A percentile compares a stretch with the other conserved stretches of the same genome.
These are phyloP conservation scores for Seriola quinqueradiata DNA, from an alignment of 2,113 vertebrate genomes.

Conservation along the genomic window DNA sequence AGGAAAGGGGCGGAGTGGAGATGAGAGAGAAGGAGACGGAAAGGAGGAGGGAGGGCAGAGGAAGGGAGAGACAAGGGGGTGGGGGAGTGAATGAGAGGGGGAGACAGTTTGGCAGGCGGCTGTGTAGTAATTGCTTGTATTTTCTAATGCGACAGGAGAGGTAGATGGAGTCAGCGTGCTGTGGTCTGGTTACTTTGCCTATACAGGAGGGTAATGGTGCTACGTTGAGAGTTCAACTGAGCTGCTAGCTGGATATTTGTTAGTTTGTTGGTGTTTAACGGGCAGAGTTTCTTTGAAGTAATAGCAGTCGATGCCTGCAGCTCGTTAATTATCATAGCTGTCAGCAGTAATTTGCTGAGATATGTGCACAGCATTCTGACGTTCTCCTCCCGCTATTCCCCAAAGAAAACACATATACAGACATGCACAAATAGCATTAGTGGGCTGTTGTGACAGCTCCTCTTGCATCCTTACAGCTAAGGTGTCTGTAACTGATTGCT, in stretches of 20 bases:
- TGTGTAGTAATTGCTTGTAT: slow-evolving; percentile 66
- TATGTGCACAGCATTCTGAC: slow-evolving; percentile 58
- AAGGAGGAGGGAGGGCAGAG: slow-evolving; percentile 18
- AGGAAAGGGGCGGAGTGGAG: slow-evolving; percentile 40
- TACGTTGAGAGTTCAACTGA: slow-evolving; percentile 44
- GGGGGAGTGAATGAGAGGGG: slow-evolving; percentile 24
- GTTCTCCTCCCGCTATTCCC: slow-evolving; percentile 49
- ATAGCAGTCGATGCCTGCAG: slow-evolving; percentile 61
- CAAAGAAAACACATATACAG: slow-evolving; percentile 63
- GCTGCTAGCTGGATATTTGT: slow-evolving; percentile 51
- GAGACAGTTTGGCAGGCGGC: slow-evolving; percentile 42
- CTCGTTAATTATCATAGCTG: slow-evolving; percentile 74
- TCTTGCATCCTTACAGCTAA: slow-evolving; percentile 15
- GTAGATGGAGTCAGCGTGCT: slow-evolving; percentile 30
- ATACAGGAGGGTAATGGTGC: slow-evolving; percentile 52
- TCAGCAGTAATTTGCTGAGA: slow-evolving; percentile 67
- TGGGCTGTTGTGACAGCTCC: slow-evolving; percentile 62
- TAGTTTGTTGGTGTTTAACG: slow-evolving; percentile 63
- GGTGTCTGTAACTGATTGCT: slow-evolving; percentile 42
- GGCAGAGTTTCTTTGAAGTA: slow-evolving; percentile 66
- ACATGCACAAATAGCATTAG: slow-evolving; percentile 64
- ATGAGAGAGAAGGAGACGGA: slow-evolving; percentile 24
- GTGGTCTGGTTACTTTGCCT: slow-evolving; percentile 29
- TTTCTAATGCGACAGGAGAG: slow-evolving; percentile 57
- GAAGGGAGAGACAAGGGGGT: slow-evolving; percentile 33